Evolutionary conservation across 2,888 invertebrate species (phyloP), one percentile per base, ranked within the genome.

Genomic region (Cheilosia urbana): DNA sequence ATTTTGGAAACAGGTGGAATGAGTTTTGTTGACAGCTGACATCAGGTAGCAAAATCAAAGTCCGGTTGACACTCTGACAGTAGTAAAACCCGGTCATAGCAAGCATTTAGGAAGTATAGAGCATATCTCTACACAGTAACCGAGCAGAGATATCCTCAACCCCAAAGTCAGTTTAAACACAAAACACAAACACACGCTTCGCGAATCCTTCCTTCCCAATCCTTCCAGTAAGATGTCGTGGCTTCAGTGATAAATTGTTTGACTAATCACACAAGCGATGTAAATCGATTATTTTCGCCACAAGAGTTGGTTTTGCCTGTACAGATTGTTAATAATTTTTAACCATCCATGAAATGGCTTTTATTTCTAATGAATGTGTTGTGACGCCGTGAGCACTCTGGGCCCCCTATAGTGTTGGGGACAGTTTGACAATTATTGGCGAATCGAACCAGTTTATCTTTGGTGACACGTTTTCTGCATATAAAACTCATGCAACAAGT

Each of bases 211-310:
- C 1, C n/a, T n/a, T n/a, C n/a, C n/a, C n/a, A n/a, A n/a, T n/a
- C n/a, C n/a, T n/a, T n/a, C 1, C 13, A 37, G 1, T 37, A 2
- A 13, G 1, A 13, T 37, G 11, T 37, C 42, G n/a, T 15, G 40
- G 27, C 7, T 24, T 21, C 24, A 15, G 69, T 40, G 30, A 45
- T 57, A 49, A 71, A 71, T 60, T 58, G 40, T 60, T 60, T 72
- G 60, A 72, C 69, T 60, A 47, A 60, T 51, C 49, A 60, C 21
- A 51, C 51, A 51, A 42, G 6, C 40, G 51, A 51, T 72, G 60
- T 11, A 40, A 72, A 60, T 72, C 42, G 51, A 60, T 72, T 51
- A 51, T 51, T 72, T 51, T 72, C 27, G 51, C 45, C 34, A 21
- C 24, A 40, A 37, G 21, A 21, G 6, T 19, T 19, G 17, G 58